A percentile compares a stretch with the other conserved stretches of the same genome.
Conservation (phyloP, 1,140 invertebrate genomes). For the Cecropterus lyciades region DNA sequence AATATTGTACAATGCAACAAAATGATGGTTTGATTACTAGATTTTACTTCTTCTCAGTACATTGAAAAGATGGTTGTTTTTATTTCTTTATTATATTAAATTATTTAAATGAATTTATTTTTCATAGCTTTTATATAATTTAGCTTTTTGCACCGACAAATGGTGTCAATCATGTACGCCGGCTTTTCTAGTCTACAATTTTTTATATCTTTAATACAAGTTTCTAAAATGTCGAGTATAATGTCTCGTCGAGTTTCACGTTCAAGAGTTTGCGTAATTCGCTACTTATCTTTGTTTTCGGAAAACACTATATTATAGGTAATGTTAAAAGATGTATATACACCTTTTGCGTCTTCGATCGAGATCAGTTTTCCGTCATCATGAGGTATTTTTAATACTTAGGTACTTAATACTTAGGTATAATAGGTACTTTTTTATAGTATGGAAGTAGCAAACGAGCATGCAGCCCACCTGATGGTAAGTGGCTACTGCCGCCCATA, state of each 20-base stretch:
- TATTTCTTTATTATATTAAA: no score
- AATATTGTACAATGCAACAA: no score
- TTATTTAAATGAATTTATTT: background rate
- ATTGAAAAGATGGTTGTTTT: no score
- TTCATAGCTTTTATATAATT: background rate
- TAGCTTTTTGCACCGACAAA: background rate
- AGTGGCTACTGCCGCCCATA: no score
- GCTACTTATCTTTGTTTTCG: slow-evolving; percentile 88
- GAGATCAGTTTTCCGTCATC: slow-evolving; percentile 89
- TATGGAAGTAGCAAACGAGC: no score
- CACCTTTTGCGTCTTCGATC: slow-evolving; percentile 90
- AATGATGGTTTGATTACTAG: no score
- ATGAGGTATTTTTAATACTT: slow-evolving; percentile 81
- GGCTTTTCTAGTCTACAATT: slow-evolving; percentile 46
- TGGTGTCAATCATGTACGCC: background rate
- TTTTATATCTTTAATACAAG: slow-evolving; percentile 89
- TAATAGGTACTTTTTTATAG: no score
- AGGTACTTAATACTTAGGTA: no score
- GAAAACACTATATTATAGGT: slow-evolving; percentile 89
- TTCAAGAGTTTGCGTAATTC: slow-evolving; percentile 89
- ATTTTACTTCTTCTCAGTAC: no score
- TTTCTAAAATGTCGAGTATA: slow-evolving; percentile 95
- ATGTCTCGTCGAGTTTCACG: slow-evolving; percentile 93
- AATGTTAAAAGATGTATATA: slow-evolving; percentile 90
- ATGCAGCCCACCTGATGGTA: no score